Evolutionary conservation across 2,113 vertebrate species (phyloP), one percentile per base, ranked within the genome.

Genomic region (Caloenas nicobarica): DNA sequence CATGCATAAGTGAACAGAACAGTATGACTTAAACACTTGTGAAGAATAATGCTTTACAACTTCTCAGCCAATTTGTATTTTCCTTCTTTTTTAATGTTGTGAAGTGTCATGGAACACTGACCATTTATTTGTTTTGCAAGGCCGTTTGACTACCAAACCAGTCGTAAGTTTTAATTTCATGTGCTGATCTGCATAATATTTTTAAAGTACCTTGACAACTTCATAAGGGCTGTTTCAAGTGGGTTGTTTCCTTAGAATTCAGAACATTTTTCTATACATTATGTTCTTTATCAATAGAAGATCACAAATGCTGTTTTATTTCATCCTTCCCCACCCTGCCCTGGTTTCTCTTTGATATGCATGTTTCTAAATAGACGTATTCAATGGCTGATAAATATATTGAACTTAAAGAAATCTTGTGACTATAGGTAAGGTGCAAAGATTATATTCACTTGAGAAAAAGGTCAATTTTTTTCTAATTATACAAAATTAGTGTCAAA

Each of bases 241-340:
- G 78, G 79, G 83, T 98, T 98, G 98, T 98, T 98, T 97, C 97
- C 98, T 94, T 91, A 84, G 92, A 97, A 71, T 76, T 68, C 80
- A 65, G 84, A 36, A 84, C 19, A 86, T 33, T 62, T 89, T 93
- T 91, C 94, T 88, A 57, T 73, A 88, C n/a, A 72, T 42, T 86
- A 87, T 73, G 71, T 91, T 89, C 91, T 98, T 95, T 93, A 96
- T 76, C 68, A 89, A 70, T 36, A 96, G 26, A 33, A 29, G 26
- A 60, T 56, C 38, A 86, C 3, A 62, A 86, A 57, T 42, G 17
- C 5, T 26, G 5, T 11, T 79, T 62, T 7, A 72, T 38, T 16
- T 66, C 56, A 16, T 71, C 17, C 40, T 74, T 46, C 33, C 28
- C 10, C 22, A 66, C 8, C 5, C 21, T 70, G 26, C 16, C 24